These are phyloP conservation scores for Chaetura pelagica DNA, from an alignment of 2,113 vertebrate species.

Conservation along the genomic window DNA sequence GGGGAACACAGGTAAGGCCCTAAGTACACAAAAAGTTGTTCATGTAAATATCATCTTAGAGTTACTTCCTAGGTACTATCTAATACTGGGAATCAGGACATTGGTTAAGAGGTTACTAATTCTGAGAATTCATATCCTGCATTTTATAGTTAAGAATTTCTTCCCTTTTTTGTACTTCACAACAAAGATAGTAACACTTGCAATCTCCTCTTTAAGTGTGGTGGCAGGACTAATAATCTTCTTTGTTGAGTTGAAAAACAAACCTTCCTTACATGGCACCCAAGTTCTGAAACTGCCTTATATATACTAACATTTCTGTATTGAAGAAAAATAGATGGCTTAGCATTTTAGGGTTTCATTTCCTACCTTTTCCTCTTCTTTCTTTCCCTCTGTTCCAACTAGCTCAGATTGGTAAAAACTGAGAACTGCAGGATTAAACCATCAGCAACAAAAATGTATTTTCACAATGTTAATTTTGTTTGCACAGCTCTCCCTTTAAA, in stretches of 20 bases:
- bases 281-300: background rate
- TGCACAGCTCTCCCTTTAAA: background rate
- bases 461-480: background rate
- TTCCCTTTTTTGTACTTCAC: constrained; percentile 51
- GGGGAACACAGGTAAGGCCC: background rate
- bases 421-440: background rate
- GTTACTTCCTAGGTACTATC: constrained; percentile 16
- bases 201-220: background rate
- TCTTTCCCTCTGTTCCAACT: background rate
- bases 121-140: constrained; percentile 73
- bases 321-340: background rate
- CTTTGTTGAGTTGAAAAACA: background rate
- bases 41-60: background rate
- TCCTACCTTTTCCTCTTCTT: background rate
- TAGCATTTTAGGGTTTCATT: background rate
- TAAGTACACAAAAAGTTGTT: background rate
- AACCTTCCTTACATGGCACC: background rate
- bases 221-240: background rate
- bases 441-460: background rate
- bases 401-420: background rate
- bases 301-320: background rate
- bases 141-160: constrained; percentile 62
- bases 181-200: background rate
- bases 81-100: constrained; percentile 30
- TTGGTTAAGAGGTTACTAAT: constrained; percentile 47